A percentile compares a stretch with the other conserved stretches of the same genome.
phyloP scores from a whole-genome alignment of 1,140 invertebrate species.

The Eupristina koningsbergeri region DNA sequence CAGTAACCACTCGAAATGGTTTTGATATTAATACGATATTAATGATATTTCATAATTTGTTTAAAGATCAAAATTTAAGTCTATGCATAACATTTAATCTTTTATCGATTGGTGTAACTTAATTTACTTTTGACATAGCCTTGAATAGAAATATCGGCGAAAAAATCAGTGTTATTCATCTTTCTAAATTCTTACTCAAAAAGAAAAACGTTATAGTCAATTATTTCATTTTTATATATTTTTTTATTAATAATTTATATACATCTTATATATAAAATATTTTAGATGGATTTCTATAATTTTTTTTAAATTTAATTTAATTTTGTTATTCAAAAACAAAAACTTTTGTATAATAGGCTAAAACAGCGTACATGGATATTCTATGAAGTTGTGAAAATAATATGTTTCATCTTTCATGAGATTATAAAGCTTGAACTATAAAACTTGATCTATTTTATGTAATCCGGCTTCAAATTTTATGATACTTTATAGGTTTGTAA shows the following conservation, averaged over 20 bases:
- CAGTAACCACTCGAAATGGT: background rate
- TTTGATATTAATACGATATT: too few relatives aligned
- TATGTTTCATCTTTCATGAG: too few relatives aligned
- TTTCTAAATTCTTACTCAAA: too few relatives aligned
- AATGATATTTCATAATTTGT: background rate
- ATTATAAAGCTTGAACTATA: background rate
- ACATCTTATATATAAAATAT: too few relatives aligned
- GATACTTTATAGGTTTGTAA: too few relatives aligned
- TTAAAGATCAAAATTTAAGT: background rate
- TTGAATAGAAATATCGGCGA: too few relatives aligned
- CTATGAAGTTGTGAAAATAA: background rate
- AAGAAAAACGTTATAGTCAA: too few relatives aligned
- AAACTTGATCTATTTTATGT: background rate
- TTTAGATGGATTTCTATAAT: too few relatives aligned
- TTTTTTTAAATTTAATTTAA: background rate
- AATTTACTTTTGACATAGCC: too few relatives aligned
- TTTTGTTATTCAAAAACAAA: background rate
- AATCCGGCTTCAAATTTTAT: background rate
- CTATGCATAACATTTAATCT: background rate
- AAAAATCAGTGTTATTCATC: too few relatives aligned
- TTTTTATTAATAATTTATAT: too few relatives aligned
- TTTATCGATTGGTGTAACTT: background rate
- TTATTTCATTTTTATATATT: too few relatives aligned
- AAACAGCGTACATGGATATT: background rate
- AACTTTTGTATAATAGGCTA: background rate